A percentile compares a stretch with the other conserved stretches of the same genome.
Evolutionary conservation across 1,140 invertebrate species (phyloP).

Genomic region (Bombus affinis): DNA sequence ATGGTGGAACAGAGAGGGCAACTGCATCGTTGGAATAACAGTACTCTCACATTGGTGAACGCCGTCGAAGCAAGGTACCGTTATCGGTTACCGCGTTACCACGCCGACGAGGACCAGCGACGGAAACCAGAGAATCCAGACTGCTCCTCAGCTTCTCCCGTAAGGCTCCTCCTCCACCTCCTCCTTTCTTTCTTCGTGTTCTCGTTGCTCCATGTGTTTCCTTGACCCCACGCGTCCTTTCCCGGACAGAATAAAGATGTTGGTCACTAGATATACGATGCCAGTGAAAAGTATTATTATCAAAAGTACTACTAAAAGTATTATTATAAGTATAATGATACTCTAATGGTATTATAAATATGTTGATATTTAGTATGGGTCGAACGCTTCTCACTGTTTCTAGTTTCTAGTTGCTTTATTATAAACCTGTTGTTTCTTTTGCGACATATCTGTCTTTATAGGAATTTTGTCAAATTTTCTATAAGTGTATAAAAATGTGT

Average conservation of each 20-base stretch:
- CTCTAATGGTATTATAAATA: no score
- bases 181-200: neutral
- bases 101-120: slow-evolving; percentile 44
- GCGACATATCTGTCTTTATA: no score
- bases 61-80: slow-evolving; percentile 74
- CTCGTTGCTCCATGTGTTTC: slow-evolving; percentile 13
- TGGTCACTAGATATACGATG: slow-evolving; percentile 24
- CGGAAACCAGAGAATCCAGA: slow-evolving; percentile 39
- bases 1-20: slow-evolving; percentile 36
- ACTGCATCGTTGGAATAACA: slow-evolving; percentile 77
- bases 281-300: no score
- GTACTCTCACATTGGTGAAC: slow-evolving; percentile 76
- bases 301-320: no score
- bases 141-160: slow-evolving; percentile 5
- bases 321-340: no score
- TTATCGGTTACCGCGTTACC: slow-evolving; percentile 73
- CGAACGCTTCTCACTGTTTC: no score
- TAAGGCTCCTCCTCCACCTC: neutral
- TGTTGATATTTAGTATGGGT: no score
- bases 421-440: no score
- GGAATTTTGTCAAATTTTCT: no score
- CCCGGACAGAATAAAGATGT: slow-evolving; percentile 31
- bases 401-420: no score
- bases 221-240: slow-evolving; percentile 28
- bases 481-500: no score